Evolutionary conservation across 2,113 vertebrate genomes (phyloP).

Genomic region (Salvelinus fontinalis): DNA sequence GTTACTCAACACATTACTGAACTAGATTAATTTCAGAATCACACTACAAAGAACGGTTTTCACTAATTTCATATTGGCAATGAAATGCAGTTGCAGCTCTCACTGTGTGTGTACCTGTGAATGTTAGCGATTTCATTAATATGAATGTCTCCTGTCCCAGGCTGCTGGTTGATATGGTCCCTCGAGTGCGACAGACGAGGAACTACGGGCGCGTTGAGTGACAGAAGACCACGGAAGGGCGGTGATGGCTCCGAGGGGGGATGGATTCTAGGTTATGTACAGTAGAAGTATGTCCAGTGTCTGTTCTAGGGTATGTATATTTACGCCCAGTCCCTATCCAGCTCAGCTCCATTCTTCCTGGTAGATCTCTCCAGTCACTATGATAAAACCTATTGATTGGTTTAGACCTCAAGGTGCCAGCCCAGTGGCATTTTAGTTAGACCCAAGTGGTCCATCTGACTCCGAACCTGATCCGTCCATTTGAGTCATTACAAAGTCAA

Average conservation of each 20-base stretch:
- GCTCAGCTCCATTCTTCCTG: background rate
- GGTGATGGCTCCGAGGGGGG: conserved; percentile 20
- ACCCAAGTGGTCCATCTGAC: conserved; percentile 1
- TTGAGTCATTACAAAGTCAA: background rate
- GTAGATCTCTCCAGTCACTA: conserved; percentile 33
- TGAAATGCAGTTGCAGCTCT: background rate
- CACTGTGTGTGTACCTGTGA: background rate
- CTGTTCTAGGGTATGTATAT: background rate
- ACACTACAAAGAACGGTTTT: background rate
- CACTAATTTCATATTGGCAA: background rate
- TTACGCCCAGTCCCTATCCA: background rate
- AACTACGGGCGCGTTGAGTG: conserved; percentile 97
- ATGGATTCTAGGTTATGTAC: background rate
- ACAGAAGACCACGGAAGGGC: conserved; percentile 33
- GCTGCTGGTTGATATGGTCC: conserved; percentile 90
- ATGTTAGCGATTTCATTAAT: no score
- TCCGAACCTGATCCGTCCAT: background rate
- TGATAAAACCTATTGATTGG: conserved; percentile 29
- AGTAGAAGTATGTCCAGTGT: background rate
- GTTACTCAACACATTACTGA: no score
- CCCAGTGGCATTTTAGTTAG: conserved; percentile 39
- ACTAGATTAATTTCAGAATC: no score
- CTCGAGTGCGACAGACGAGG: conserved; percentile 87
- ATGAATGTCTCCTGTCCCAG: conserved; percentile 60
- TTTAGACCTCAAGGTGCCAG: conserved; percentile 52